phyloP scores from a whole-genome alignment of 2,113 vertebrate genomes.

The Scomber colias region DNA sequence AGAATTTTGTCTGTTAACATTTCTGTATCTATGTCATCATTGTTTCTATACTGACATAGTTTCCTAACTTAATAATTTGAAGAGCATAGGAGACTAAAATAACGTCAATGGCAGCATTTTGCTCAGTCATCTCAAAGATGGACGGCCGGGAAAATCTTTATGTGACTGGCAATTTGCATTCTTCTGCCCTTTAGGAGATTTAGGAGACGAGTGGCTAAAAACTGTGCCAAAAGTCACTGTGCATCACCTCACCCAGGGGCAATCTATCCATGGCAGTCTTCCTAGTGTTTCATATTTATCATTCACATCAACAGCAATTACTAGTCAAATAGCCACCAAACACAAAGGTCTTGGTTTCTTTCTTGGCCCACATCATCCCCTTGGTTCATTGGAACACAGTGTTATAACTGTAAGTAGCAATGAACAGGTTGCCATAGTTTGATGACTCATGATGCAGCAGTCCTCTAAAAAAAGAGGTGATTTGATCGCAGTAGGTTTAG shows the following conservation, averaged over 20 bases:
- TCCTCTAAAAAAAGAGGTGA: background rate
- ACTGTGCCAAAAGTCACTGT: constrained; percentile 49
- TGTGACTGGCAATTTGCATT: constrained; percentile 45
- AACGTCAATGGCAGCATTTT: constrained; percentile 17
- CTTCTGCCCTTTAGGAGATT: constrained; percentile 51
- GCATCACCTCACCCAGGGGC: constrained; percentile 41
- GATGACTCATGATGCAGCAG: constrained; percentile 51
- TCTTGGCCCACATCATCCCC: background rate
- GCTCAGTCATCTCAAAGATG: constrained; percentile 28
- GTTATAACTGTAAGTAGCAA: constrained; percentile 24
- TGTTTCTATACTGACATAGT: background rate
- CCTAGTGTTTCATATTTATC: constrained; percentile 18
- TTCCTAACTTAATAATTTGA: background rate
- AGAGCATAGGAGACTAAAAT: constrained; percentile 34
- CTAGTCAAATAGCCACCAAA: constrained; percentile 18
- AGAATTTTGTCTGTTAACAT: background rate
- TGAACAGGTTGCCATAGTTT: constrained; percentile 26
- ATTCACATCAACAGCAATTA: constrained; percentile 7
- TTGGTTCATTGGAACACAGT: constrained; percentile 22
- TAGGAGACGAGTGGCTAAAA: constrained; percentile 25
- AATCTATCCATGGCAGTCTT: constrained; percentile 15
- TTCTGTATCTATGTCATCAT: background rate
- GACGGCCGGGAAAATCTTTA: constrained; percentile 34
- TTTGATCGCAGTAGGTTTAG: background rate
- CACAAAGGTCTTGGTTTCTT: constrained; percentile 30